These are phyloP conservation scores for Papilio polyxenes DNA, from an alignment of 1,140 invertebrate species.

Conservation along the genomic window DNA sequence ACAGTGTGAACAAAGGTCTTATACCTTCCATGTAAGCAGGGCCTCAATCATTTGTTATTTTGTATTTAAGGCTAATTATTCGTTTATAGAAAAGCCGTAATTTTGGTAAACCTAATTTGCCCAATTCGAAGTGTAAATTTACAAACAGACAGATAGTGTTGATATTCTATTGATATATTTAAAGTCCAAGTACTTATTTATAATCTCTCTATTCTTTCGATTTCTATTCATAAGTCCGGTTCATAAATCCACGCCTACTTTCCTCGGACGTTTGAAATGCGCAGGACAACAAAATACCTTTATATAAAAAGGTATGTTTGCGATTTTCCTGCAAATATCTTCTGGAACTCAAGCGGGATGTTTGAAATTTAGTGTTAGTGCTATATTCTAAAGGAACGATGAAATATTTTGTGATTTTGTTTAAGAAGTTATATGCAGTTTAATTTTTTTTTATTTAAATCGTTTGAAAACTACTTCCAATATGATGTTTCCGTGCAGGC, in stretches of 20 bases:
- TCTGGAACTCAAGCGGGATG: constrained; percentile 1
- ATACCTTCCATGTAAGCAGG: no score
- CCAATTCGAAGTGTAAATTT: no score
- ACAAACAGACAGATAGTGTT: neutral
- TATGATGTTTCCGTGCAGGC: constrained; percentile 3
- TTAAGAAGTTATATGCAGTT: neutral
- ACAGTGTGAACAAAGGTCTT: no score
- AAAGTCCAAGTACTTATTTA: neutral
- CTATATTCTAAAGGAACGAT: neutral
- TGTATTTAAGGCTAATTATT: no score
- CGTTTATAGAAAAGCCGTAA: no score
- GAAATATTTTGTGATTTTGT: neutral
- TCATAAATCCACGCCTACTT: constrained; percentile 37
- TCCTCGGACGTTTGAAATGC: neutral
- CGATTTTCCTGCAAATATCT: constrained; percentile 20
- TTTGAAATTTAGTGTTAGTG: neutral
- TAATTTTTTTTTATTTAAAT: neutral
- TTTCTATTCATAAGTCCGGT: constrained; percentile 9
- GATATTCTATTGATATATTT: neutral
- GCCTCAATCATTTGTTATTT: no score
- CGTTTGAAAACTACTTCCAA: neutral
- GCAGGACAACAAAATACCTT: constrained; percentile 31
- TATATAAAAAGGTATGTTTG: constrained; percentile 26
- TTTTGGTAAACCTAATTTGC: no score
- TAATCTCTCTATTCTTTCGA: constrained; percentile 13